Evolutionary conservation across 2,888 invertebrate species (phyloP).

Genomic region (Napeogenes inachia): DNA sequence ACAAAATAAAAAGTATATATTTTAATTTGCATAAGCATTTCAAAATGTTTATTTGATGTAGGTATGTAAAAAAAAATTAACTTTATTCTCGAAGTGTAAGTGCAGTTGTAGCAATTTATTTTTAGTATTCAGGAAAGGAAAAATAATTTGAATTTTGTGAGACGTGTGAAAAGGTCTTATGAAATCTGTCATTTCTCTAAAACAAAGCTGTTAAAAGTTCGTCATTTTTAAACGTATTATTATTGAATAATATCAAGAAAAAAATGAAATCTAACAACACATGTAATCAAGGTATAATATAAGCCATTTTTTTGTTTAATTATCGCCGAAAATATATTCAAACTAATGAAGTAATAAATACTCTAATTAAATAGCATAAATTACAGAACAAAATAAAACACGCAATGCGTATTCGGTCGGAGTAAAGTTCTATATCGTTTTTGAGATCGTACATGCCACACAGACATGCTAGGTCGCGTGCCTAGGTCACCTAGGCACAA

Average conservation of each 20-base stretch:
- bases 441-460: constrained; percentile 32
- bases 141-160: neutral
- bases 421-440: constrained; percentile 32
- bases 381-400: constrained; percentile 20
- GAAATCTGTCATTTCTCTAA: neutral
- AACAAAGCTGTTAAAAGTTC: too few species aligned
- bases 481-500: constrained; percentile 31
- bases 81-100: neutral
- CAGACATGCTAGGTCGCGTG: constrained; percentile 39
- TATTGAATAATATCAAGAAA: too few species aligned
- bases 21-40: neutral
- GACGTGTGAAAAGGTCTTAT: neutral
- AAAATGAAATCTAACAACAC: too few species aligned
- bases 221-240: too few species aligned
- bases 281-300: neutral
- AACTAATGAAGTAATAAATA: constrained; percentile 31
- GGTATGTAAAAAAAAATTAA: neutral
- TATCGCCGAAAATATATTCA: constrained; percentile 25
- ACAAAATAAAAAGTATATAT: too few species aligned
- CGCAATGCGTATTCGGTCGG: constrained; percentile 25
- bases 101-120: neutral
- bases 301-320: constrained; percentile 27
- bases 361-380: constrained; percentile 17
- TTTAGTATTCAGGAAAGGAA: neutral
- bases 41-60: neutral